phyloP scores from a whole-genome alignment of 2,113 vertebrate species.

The Leucoraja erinaceus region DNA sequence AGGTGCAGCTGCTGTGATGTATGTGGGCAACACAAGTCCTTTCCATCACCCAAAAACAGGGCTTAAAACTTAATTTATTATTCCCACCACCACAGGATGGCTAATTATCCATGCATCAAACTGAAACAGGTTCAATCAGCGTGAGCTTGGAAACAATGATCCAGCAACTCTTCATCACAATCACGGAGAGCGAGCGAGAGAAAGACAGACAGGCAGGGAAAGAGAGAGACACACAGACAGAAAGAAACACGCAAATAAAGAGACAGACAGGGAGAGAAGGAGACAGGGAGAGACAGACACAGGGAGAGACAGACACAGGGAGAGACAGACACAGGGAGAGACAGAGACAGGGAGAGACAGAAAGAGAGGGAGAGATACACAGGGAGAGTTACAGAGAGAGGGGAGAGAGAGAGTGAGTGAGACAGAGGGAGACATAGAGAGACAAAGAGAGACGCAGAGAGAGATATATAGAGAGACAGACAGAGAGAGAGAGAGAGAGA shows the following conservation, averaged over 20 bases:
- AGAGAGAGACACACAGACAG: background rate
- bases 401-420: no score
- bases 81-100: background rate
- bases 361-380: background rate
- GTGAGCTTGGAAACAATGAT: background rate
- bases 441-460: no score
- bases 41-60: background rate
- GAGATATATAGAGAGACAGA: background rate
- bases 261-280: no score
- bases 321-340: background rate
- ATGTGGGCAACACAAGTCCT: background rate
- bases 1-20: background rate
- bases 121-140: background rate
- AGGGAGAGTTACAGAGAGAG: background rate
- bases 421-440: background rate
- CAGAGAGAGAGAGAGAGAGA: background rate
- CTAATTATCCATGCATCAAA: conserved; percentile 1
- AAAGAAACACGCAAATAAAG: no score
- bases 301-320: background rate
- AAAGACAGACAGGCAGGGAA: background rate
- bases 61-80: background rate
- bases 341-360: no score
- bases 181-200: background rate
- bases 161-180: background rate
- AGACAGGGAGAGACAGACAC: background rate